Evolutionary conservation across 1,140 invertebrate species (phyloP).

Genomic region (Halotydeus destructor): DNA sequence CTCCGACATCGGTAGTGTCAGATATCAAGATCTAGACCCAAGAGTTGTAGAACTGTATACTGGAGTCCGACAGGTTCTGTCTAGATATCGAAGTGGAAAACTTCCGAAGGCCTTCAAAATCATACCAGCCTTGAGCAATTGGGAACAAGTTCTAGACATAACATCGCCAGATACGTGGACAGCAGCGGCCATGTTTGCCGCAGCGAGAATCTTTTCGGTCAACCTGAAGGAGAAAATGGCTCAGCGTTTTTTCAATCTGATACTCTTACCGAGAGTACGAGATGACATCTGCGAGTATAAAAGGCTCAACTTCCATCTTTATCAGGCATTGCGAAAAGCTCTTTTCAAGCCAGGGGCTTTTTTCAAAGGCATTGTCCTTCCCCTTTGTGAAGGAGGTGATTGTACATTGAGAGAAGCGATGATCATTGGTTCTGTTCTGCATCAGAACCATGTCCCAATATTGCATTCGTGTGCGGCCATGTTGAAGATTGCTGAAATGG

Average conservation of each 20-base stretch:
- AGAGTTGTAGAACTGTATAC: conserved; percentile 53
- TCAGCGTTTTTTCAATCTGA: conserved; percentile 79
- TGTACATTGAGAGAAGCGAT: conserved; percentile 87
- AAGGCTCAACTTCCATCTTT: conserved; percentile 86
- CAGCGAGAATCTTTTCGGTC: conserved; percentile 82
- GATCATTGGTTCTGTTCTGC: conserved; percentile 75
- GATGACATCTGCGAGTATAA: conserved; percentile 92
- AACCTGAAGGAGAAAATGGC: conserved; percentile 91
- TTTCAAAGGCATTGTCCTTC: conserved; percentile 88
- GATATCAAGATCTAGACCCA: conserved; percentile 11
- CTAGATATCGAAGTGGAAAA: conserved; percentile 80
- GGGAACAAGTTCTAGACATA: conserved; percentile 70
- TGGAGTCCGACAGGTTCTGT: conserved; percentile 61
- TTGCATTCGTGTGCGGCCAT: conserved; percentile 89
- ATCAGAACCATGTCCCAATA: conserved; percentile 77
- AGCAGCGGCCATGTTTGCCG: conserved; percentile 88
- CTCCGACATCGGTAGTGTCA: conserved; percentile 35
- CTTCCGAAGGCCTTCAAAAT: conserved; percentile 96
- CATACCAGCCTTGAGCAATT: conserved; percentile 73
- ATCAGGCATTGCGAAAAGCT: conserved; percentile 76
- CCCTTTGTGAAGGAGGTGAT: conserved; percentile 49
- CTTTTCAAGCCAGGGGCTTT: conserved; percentile 95
- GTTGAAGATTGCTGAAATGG: conserved; percentile 90
- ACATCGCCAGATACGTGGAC: conserved; percentile 42
- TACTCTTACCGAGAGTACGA: conserved; percentile 70